phyloP scores from a whole-genome alignment of 1,140 invertebrate species.

The Psix sp. region DNA sequence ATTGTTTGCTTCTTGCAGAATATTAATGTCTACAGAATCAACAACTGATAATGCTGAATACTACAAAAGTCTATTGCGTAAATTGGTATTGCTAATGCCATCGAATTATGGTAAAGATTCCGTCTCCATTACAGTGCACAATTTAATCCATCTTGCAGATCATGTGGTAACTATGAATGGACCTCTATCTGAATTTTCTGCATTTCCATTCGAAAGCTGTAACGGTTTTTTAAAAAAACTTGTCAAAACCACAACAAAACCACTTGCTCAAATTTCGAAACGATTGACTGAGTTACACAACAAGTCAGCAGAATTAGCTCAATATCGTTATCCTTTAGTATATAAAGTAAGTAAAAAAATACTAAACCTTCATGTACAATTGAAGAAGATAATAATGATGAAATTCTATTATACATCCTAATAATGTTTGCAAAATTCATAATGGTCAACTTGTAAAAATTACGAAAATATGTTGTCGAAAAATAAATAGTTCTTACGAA shows the following conservation, averaged over 20 bases:
- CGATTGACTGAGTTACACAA: conserved; percentile 4
- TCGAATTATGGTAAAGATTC: conserved; percentile 39
- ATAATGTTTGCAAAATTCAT: conserved; percentile 33
- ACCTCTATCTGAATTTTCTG: too few relatives aligned
- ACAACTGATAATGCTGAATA: conserved; percentile 4
- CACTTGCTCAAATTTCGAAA: conserved; percentile 3
- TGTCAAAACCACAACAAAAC: too few relatives aligned
- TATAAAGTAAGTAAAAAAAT: conserved; percentile 8
- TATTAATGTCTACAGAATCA: conserved; percentile 4
- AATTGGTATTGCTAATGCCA: conserved; percentile 48
- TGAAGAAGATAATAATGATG: neutral
- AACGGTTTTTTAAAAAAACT: too few relatives aligned
- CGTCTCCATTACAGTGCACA: conserved; percentile 51
- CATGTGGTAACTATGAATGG: conserved; percentile 38
- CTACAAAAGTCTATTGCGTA: conserved; percentile 29
- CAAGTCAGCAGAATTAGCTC: neutral
- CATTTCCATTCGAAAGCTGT: too few relatives aligned
- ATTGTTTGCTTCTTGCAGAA: conserved; percentile 12
- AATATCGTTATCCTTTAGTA: conserved; percentile 12
- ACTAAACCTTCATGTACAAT: conserved; percentile 1
- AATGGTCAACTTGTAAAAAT: conserved; percentile 30
- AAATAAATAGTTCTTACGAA: too few relatives aligned
- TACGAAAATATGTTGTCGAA: conserved; percentile 12
- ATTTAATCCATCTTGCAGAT: conserved; percentile 51
- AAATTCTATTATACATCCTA: conserved; percentile 11